phyloP scores from a whole-genome alignment of 1,140 invertebrate species.

The Pararge aegeria region DNA sequence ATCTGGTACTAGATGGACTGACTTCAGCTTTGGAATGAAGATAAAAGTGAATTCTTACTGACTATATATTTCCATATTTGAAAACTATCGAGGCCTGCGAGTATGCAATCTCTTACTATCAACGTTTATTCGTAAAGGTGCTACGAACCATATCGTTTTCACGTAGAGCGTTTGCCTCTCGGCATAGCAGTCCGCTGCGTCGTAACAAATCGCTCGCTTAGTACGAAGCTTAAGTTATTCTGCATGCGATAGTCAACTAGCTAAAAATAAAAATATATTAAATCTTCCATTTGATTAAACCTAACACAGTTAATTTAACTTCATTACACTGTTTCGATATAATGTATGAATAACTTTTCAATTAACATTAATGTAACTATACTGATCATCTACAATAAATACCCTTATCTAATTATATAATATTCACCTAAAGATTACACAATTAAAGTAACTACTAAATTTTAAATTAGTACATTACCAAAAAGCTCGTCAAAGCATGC shows the following conservation, averaged over 20 bases:
- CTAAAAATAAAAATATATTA: conserved; percentile 79
- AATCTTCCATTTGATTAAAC: conserved; percentile 68
- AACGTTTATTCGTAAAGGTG: background rate
- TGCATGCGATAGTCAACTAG: conserved; percentile 73
- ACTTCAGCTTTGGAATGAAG: too few species aligned
- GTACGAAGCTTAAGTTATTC: conserved; percentile 23
- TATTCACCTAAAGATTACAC: conserved; percentile 76
- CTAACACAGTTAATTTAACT: conserved; percentile 65
- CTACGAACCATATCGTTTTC: background rate
- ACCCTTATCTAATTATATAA: conserved; percentile 75
- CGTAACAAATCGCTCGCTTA: background rate
- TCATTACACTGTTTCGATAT: conserved; percentile 72
- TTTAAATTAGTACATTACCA: conserved; percentile 78
- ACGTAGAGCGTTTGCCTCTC: background rate
- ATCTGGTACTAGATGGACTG: too few species aligned
- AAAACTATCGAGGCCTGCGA: too few species aligned
- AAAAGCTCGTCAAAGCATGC: conserved; percentile 80
- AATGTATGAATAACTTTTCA: conserved; percentile 72
- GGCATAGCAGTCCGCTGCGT: background rate
- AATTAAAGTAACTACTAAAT: conserved; percentile 76
- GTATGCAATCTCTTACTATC: too few species aligned
- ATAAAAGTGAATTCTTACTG: too few species aligned
- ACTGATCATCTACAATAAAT: conserved; percentile 75
- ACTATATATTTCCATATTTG: too few species aligned
- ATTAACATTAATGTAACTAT: conserved; percentile 73